Conservation (phyloP, 1,140 invertebrate genomes). For the Rhopalosiphum maidis region DNA sequence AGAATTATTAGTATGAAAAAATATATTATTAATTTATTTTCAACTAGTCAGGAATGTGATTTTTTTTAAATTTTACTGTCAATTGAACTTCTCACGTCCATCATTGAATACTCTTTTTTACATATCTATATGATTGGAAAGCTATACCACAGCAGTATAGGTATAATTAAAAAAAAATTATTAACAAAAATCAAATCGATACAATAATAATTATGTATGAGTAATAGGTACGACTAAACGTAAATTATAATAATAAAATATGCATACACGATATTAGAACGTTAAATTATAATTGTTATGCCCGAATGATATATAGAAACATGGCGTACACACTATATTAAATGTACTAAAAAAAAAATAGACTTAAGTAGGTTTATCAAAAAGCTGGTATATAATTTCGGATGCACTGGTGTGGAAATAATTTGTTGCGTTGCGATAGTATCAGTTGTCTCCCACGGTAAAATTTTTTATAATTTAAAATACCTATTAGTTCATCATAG, state of each 20-base stretch:
- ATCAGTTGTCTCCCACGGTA: constrained; percentile 17
- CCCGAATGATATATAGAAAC: background rate
- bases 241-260: background rate
- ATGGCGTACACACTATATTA: background rate
- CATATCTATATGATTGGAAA: background rate
- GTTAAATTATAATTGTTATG: background rate
- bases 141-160: background rate
- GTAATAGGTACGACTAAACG: background rate
- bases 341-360: background rate
- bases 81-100: background rate
- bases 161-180: background rate
- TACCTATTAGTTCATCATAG: background rate
- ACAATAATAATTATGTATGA: background rate
- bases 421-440: background rate
- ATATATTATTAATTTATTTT: background rate
- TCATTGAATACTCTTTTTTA: background rate
- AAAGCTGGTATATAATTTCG: background rate
- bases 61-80: background rate
- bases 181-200: background rate
- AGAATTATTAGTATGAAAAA: too few species aligned
- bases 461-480: constrained; percentile 14
- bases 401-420: background rate
- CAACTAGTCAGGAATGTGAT: background rate
- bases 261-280: background rate
- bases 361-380: background rate